Base-by-base conservation (phyloP, 1,140 invertebrate species). In the Rhysida immarginata region DNA sequence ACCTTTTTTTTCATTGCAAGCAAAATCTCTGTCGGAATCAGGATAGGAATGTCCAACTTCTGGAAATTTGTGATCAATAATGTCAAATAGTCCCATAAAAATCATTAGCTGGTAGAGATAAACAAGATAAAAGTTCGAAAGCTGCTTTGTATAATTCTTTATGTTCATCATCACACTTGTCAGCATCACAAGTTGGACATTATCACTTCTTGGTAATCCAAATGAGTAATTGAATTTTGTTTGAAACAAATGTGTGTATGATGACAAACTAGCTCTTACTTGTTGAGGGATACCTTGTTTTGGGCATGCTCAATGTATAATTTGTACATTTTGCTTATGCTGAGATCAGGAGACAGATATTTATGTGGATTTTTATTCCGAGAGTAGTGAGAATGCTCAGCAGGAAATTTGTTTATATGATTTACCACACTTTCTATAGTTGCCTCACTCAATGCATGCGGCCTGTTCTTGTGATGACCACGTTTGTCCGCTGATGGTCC, bases 51-150 rank as follows among this genome's bases (percentile, higher is more conserved):
- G 44, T 8, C 44, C 44, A 20, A 46, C 44, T 46, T 46, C 44
- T 5, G 18, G 23, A 59, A 69, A 69, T 48, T 69, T 68, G 53
- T 70, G 66, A 41, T 67, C 61, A 25, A 69, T 46, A 20, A 20
- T 46, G 5, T 46, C 24, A 56, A 62, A 23, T 24, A 55, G 52
- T 23, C 44, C 18, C n/a, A 54, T 27, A 5, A 23, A 54, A 23
- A 26, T 35, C 13, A 63, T 48, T 11, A 44, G n/a, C 18, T 41
- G 43, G 11, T 61, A 53, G 48, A 62, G 20, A 56, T n/a, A 53
- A 42, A 54, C 27, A n/a, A 68, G 44, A 52, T 61, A 57, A n/a
- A n/a, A 46, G 44, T 23, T 46, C 44, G 8, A 46, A 8, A 5
- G 44, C 18, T 13, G 44, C 44, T 46, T 46, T 46, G 18, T 46